Base-by-base conservation (phyloP, 1,140 invertebrate species). In the Thaumetopoea pityocampa region DNA sequence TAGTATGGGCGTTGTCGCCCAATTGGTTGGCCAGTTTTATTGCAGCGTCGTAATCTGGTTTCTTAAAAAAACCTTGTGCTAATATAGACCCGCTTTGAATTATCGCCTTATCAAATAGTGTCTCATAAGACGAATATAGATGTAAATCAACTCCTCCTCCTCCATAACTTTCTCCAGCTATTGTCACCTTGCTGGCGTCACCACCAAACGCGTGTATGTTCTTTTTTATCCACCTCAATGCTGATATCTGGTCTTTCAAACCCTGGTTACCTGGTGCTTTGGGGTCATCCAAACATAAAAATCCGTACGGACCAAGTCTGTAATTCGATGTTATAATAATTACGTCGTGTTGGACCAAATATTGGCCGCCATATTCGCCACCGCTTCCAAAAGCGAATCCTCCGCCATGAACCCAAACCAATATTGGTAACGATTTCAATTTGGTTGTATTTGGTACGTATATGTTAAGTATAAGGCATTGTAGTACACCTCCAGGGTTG, bases 331-430 rank as follows among this genome's bases (percentile, higher is more conserved):
- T 82, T 0, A 90, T 88, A 1, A 90, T 66, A 9, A 91, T 78
- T 2, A 91, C 72, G 30, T 87, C 76, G 0, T 87, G 71, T 35
- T 85, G 68, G 5, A 87, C 53, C 4, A 90, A 79, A 51, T 88
- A 80, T 46, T 87, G 80, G 4, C 85, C 82, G 2, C 76, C 43
- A 9, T 79, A 54, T 6, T 48, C 50, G 3, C 44, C 54, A 17
- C 55, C 65, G 2, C 57, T 86, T 8, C 85, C 87, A 1, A 69
- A 41, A 3, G 74, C 56, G 51, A 92, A 91, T 12, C 76, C 88
- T 9, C 92, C 92, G 3, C 92, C 92, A 63, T 92, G 90, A 17
- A 94, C 88, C 74, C 85, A 93, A 2, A 93, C 86, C 70, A 93
- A 87, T 0, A 93, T 91, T 0, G 92, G 88, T 7, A 58, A 30